phyloP scores from a whole-genome alignment of 1,140 invertebrate genomes.

The Pteromalus puparum region DNA sequence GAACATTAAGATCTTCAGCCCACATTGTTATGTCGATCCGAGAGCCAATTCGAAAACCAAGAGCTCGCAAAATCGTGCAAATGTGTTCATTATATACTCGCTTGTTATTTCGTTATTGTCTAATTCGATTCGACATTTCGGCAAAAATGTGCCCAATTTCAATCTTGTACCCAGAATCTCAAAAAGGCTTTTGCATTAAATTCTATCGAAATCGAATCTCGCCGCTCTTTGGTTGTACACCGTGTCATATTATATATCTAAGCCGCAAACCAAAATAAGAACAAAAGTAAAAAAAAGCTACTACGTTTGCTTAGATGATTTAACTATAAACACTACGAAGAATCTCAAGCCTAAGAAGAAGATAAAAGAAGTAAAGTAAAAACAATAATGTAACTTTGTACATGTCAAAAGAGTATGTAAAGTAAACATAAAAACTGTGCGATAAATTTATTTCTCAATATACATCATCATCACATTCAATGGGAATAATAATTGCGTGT shows the following conservation, averaged over 20 bases:
- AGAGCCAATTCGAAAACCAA: neutral
- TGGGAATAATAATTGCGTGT: neutral
- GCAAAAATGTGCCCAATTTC: neutral
- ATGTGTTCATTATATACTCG: constrained; percentile 15
- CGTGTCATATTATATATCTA: neutral
- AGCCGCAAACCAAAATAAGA: neutral
- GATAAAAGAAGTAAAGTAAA: neutral
- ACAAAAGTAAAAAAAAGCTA: no score
- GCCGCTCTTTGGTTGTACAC: neutral
- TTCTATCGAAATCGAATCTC: constrained; percentile 32
- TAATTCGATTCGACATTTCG: constrained; percentile 3
- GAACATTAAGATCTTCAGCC: constrained; percentile 22
- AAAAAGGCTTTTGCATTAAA: neutral
- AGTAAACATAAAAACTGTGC: constrained; percentile 17
- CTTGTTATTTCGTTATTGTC: neutral
- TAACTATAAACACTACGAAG: constrained; percentile 18
- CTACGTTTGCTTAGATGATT: neutral
- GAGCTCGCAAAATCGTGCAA: neutral
- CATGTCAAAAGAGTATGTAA: constrained; percentile 40
- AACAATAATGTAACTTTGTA: constrained; percentile 40
- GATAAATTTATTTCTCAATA: constrained; percentile 21
- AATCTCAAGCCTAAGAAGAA: constrained; percentile 8
- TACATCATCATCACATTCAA: neutral
- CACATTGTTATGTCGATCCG: neutral
- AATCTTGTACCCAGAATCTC: neutral